Evolutionary conservation across 2,113 vertebrate species (phyloP).

Genomic region (Melanostigma gelatinosum): DNA sequence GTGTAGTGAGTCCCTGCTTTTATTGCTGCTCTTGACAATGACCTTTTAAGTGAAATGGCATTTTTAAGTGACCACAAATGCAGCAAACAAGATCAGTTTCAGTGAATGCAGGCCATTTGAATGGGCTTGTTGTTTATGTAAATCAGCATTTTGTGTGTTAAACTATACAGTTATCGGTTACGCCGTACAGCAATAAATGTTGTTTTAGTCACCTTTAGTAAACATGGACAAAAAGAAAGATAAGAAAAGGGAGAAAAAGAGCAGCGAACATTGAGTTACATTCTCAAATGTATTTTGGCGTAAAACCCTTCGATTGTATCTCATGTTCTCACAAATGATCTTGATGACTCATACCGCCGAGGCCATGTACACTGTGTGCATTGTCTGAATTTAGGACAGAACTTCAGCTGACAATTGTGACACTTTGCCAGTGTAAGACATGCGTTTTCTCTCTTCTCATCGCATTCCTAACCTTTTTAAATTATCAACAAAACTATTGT

Average conservation of each 20-base stretch:
- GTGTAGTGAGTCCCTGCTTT: constrained; percentile 16
- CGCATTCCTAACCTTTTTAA: neutral
- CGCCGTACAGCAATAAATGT: neutral
- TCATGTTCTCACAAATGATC: constrained; percentile 58
- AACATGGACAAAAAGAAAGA: neutral
- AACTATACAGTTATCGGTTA: neutral
- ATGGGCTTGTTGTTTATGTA: neutral
- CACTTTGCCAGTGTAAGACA: constrained; percentile 34
- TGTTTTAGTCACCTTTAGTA: neutral
- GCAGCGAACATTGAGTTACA: constrained; percentile 6
- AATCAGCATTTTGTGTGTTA: constrained; percentile 7
- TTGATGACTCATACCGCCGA: constrained; percentile 47
- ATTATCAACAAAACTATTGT: neutral
- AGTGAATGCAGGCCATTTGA: neutral
- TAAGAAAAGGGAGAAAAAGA: neutral
- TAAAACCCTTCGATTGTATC: constrained; percentile 32
- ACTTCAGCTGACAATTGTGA: constrained; percentile 41
- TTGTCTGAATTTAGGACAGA: constrained; percentile 57
- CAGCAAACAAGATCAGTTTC: constrained; percentile 1
- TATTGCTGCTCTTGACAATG: constrained; percentile 15
- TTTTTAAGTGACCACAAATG: constrained; percentile 19
- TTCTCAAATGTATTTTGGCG: constrained; percentile 18
- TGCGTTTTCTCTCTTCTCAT: neutral
- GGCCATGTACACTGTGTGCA: constrained; percentile 46
- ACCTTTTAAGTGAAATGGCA: constrained; percentile 8